phyloP scores from a whole-genome alignment of 2,797 vertebrate species.

The Crypturellus tataupa region DNA sequence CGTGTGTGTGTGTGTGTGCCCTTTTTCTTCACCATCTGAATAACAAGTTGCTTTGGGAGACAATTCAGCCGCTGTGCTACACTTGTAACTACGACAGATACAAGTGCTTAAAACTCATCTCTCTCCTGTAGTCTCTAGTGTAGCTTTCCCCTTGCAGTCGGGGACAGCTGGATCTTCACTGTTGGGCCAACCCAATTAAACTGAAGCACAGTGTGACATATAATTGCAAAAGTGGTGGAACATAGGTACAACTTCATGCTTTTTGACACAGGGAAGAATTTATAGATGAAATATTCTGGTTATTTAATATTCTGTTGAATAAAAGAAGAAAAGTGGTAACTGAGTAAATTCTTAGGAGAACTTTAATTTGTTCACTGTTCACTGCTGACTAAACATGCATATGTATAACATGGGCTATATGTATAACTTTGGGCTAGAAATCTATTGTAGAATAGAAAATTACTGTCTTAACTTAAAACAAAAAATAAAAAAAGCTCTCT shows the following conservation, averaged over 20 bases:
- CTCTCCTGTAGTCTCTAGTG: rapidly evolving
- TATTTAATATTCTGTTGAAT: not conserved
- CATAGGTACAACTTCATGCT: not conserved
- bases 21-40: not conserved
- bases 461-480: not conserved
- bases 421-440: not conserved
- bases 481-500: not conserved
- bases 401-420: too few species aligned
- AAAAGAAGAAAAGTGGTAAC: not conserved
- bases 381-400: not conserved
- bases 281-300: not conserved
- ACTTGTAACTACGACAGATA: not conserved
- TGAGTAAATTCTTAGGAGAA: not conserved
- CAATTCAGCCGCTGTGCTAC: not conserved
- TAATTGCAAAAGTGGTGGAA: not conserved
- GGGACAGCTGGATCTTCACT: not conserved
- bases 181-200: not conserved
- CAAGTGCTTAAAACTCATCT: not conserved
- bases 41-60: not conserved
- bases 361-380: not conserved
- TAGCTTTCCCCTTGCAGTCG: not conserved
- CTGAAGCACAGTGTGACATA: not conserved
- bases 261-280: not conserved
- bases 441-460: not conserved
- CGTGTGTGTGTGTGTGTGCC: not conserved